Evolutionary conservation across 2,888 invertebrate species (phyloP).

Genomic region (Drosophila robusta): DNA sequence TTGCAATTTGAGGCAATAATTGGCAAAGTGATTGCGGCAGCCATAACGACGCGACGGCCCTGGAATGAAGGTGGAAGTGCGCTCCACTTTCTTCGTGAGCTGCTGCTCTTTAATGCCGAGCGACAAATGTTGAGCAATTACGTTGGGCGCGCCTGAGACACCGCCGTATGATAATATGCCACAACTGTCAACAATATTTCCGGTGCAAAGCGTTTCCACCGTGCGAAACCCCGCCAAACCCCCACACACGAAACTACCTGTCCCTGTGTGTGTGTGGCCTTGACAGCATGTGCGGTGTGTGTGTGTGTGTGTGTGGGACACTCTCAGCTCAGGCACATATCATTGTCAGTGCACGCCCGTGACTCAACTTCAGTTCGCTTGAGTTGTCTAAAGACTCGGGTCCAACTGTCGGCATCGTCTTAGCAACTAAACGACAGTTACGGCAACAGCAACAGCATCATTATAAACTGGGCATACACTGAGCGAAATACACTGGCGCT

Average conservation of each 20-base stretch:
- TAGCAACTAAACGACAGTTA: conserved; percentile 75
- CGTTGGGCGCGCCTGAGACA: conserved; percentile 45
- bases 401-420: conserved; percentile 77
- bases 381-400: conserved; percentile 78
- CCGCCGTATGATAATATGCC: conserved; percentile 76
- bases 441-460: conserved; percentile 57
- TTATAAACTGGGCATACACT: conserved; percentile 70
- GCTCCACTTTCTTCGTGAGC: conserved; percentile 27
- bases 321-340: conserved; percentile 65
- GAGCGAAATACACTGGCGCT: neutral
- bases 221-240: neutral
- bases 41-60: conserved; percentile 12
- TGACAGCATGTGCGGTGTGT: conserved; percentile 31
- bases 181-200: conserved; percentile 81
- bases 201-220: conserved; percentile 45
- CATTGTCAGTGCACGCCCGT: conserved; percentile 72
- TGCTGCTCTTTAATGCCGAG: conserved; percentile 37
- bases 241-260: neutral
- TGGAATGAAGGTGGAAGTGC: conserved; percentile 6
- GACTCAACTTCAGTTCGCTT: conserved; percentile 73
- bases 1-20: conserved; percentile 13
- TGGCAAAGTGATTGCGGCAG: conserved; percentile 30
- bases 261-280: conserved; percentile 36
- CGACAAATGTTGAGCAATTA: conserved; percentile 63
- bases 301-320: conserved; percentile 17